Conservation (phyloP, 1,140 invertebrate genomes). For the Drosophila obscura region DNA sequence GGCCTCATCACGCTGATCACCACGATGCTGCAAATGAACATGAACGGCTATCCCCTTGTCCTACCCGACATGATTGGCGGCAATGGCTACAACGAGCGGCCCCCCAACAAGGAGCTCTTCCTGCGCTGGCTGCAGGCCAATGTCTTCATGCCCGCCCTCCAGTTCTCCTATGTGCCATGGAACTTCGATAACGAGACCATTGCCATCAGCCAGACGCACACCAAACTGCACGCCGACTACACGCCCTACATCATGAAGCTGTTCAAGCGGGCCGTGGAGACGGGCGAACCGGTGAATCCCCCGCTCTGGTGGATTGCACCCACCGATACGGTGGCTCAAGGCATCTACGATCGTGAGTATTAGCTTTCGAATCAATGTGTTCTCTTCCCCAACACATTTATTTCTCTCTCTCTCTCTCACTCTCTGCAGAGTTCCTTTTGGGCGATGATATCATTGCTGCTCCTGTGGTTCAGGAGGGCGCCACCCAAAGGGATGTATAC, state of each 20-base stretch:
- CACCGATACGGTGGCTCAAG: conserved; percentile 86
- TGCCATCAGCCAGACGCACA: conserved; percentile 87
- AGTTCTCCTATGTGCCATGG: conserved; percentile 96
- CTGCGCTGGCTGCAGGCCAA: conserved; percentile 95
- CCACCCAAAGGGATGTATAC: conserved; percentile 89
- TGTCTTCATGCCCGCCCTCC: conserved; percentile 93
- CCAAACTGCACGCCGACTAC: conserved; percentile 88
- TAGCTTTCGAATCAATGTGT: background rate
- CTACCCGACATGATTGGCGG: conserved; percentile 97
- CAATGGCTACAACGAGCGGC: conserved; percentile 89
- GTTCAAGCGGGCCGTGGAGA: conserved; percentile 86
- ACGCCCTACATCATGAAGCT: conserved; percentile 87
- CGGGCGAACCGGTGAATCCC: conserved; percentile 91
- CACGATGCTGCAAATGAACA: conserved; percentile 90
- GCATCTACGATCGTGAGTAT: conserved; percentile 87
- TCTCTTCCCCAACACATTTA: background rate
- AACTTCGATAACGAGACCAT: conserved; percentile 90
- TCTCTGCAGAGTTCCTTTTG: conserved; percentile 89
- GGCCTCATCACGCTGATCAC: conserved; percentile 92
- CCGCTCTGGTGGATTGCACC: conserved; percentile 97
- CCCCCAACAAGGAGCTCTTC: conserved; percentile 91
- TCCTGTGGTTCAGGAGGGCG: conserved; percentile 89
- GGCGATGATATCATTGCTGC: conserved; percentile 94
- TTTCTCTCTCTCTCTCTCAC: background rate
- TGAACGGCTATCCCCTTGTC: conserved; percentile 93